Percentiles rank a stretch among this genome's conserved stretches.
Evolutionary conservation across 2,113 vertebrate species (phyloP).

Genomic region (Corapipo altera): DNA sequence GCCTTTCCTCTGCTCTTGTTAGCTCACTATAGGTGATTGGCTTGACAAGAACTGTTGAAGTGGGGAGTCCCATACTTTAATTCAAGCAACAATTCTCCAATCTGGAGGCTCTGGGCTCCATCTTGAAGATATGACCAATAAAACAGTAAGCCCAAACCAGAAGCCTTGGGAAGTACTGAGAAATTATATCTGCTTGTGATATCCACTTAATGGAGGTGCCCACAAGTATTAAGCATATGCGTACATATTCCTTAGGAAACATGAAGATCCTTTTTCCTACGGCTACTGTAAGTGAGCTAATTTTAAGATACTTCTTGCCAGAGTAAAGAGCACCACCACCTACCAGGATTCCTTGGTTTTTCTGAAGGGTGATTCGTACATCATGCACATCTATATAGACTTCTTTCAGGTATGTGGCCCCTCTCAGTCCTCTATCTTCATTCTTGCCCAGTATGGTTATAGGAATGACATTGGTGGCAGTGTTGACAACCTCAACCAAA

Average conservation of each 20-base stretch:
- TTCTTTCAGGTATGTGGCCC: conserved; percentile 84
- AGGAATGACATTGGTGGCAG: conserved; percentile 68
- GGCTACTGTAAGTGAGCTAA: neutral
- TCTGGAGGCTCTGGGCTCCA: neutral
- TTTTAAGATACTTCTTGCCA: neutral
- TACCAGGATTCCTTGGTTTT: conserved; percentile 81
- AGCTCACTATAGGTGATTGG: neutral
- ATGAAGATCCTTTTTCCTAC: neutral
- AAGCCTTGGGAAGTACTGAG: neutral
- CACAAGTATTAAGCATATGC: neutral
- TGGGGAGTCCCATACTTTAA: neutral
- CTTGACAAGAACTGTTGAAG: neutral
- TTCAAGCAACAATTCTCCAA: neutral
- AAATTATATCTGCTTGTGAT: neutral
- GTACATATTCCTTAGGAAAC: neutral
- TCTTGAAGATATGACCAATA: neutral
- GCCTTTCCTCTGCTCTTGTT: neutral
- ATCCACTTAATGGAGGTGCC: neutral
- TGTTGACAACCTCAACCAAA: conserved; percentile 79
- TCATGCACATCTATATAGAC: conserved; percentile 78
- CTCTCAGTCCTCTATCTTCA: conserved; percentile 83
- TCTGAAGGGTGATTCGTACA: conserved; percentile 80
- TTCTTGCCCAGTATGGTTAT: conserved; percentile 87
- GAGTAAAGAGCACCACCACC: neutral
- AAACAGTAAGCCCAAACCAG: neutral